Evolutionary conservation across 1,140 invertebrate species (phyloP), one percentile per base, ranked within the genome.

Genomic region (Nymphalis io): DNA sequence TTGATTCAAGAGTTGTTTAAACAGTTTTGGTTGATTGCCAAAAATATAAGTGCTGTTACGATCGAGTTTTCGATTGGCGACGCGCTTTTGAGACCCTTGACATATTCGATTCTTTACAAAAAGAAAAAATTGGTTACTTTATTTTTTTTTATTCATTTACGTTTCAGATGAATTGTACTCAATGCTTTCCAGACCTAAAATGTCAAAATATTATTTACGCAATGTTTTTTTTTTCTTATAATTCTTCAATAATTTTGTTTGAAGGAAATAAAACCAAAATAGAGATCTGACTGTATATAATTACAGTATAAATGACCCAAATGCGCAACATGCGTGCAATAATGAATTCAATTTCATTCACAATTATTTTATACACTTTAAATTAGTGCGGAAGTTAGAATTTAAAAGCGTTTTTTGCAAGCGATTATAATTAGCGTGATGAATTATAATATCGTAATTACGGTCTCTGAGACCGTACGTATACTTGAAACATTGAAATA

Each of bases 311-410:
- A 16, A 10, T 51, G 42, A 61, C 60, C 60, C 2, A 46, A 40
- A 61, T 61, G 44, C 1, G n/a, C 40, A 61, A 61, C 15, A 2
- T 44, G 60, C 60, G 46, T 51, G 46, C 46, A 6, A 21, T 18
- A 18, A 20, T 12, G 46, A 51, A 51, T 51, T 18, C 16, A 51
- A 51, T n/a, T 46, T 46, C 5, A 46, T 46, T n/a, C 15, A 46
- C 42, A n/a, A 8, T 46, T 51, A 51, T 20, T 48, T 10, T 20
- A 16, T 51, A 51, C 46, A 12, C 18, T 20, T 11, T 33, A 33
- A 33, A 8, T 33, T 33, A 33, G 27, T 8, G 27, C 27, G 27
- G 27, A 33, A 6, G 27, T 33, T 8, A 8, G 27, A 33, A 33
- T 33, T 33, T 5, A 33, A 33, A 8, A 8, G 27, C 27, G 27